phyloP scores from a whole-genome alignment of 30 jellyfish, hydroid and myxozoan species.

The Aurelia coerulea region DNA sequence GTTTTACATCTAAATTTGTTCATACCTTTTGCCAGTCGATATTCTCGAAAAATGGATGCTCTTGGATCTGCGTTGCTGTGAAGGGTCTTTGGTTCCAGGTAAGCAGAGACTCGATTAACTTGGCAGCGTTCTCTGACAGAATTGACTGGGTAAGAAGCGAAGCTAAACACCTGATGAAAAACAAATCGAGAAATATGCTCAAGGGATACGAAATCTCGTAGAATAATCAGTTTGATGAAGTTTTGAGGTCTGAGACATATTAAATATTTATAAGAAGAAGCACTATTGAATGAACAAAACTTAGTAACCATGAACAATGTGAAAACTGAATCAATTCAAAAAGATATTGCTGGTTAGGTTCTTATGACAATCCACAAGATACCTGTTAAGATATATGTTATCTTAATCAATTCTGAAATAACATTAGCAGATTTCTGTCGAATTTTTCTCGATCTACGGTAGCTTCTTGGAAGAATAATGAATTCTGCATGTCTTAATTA shows the following conservation, averaged over 20 bases:
- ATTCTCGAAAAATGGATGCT: constrained; percentile 30
- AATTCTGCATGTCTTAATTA: too few relatives aligned
- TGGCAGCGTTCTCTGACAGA: constrained; percentile 47
- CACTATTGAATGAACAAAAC: neutral
- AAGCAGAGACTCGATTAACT: constrained; percentile 1
- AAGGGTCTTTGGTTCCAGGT: constrained; percentile 32
- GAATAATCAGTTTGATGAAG: too few relatives aligned
- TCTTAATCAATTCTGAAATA: neutral
- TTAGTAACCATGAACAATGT: constrained; percentile 3
- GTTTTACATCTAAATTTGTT: neutral
- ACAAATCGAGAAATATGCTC: neutral
- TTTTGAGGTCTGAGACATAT: neutral
- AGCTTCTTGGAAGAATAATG: too few relatives aligned
- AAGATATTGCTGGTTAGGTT: constrained; percentile 37
- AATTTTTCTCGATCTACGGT: too few relatives aligned
- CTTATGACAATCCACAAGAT: neutral
- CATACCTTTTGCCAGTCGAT: constrained; percentile 73
- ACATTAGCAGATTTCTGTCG: too few relatives aligned
- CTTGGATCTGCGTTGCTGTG: constrained; percentile 42
- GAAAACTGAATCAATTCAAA: constrained; percentile 19
- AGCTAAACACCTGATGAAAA: neutral
- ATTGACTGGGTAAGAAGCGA: neutral
- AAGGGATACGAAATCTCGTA: too few relatives aligned
- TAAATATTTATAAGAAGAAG: neutral
- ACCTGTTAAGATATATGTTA: neutral